A percentile compares a stretch with the other conserved stretches of the same genome.
Conservation (phyloP, 2,113 vertebrate genomes). For the Cygnus atratus region DNA sequence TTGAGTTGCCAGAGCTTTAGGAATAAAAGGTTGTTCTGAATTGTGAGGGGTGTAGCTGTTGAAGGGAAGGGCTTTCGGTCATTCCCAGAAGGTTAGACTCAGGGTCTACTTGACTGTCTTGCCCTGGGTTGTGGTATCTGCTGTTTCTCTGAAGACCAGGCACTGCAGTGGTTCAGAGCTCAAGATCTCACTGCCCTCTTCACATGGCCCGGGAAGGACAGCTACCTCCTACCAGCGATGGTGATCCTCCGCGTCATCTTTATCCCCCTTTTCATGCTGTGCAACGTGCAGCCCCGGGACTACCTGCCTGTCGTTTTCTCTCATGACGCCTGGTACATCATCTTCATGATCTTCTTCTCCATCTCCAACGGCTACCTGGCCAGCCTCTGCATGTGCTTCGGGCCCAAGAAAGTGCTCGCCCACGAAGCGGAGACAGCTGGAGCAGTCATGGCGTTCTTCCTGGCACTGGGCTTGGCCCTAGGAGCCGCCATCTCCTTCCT, state of each 20-base stretch:
- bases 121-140: neutral
- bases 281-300: constrained; percentile 82
- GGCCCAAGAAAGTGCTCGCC: constrained; percentile 88
- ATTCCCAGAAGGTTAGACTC: neutral
- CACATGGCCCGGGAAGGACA: constrained; percentile 94
- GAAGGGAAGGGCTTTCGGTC: neutral
- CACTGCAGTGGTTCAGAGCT: fast-evolving
- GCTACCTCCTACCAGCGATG: constrained; percentile 82
- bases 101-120: neutral
- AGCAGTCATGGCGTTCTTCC: constrained; percentile 90
- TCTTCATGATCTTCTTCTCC: constrained; percentile 93
- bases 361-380: constrained; percentile 96
- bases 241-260: constrained; percentile 85
- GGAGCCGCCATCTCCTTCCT: constrained; percentile 87
- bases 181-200: too few relatives aligned
- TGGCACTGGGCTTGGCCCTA: constrained; percentile 86
- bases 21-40: neutral
- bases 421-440: constrained; percentile 88
- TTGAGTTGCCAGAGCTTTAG: neutral
- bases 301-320: constrained; percentile 77
- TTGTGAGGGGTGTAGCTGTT: neutral
- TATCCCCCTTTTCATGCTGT: constrained; percentile 92
- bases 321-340: constrained; percentile 92
- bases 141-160: neutral
- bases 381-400: constrained; percentile 98